A percentile compares a stretch with the other conserved stretches of the same genome.
Evolutionary conservation across 2,797 vertebrate species (phyloP).

Genomic region (Mormyrus hasselquistii): DNA sequence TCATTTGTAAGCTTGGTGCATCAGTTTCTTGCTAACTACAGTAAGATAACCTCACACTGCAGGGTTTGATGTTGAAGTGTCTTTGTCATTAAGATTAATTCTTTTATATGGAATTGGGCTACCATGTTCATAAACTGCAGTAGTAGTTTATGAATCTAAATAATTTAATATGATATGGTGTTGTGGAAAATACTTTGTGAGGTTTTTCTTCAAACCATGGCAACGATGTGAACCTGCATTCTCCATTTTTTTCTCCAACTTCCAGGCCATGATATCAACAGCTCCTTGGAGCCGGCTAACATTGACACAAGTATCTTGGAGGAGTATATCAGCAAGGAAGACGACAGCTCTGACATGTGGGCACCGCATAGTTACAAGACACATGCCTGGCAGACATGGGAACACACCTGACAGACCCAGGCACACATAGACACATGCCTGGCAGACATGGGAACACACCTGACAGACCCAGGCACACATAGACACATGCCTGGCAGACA

Average conservation of each 20-base stretch:
- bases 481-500: not conserved
- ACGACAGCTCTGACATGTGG: slow-evolving; percentile 95
- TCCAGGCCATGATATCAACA: slow-evolving; percentile 94
- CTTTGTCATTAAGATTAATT: not conserved
- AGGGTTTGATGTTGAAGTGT: not conserved
- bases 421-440: not conserved
- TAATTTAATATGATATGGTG: not conserved
- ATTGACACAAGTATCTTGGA: slow-evolving; percentile 99
- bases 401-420: not conserved
- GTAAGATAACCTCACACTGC: not conserved
- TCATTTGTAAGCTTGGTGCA: not conserved
- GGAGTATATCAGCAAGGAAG: slow-evolving; percentile 98
- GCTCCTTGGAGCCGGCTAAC: slow-evolving; percentile 92
- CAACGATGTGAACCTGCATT: slow-evolving; percentile 14
- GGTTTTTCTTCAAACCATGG: not conserved
- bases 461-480: not conserved
- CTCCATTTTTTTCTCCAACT: slow-evolving; percentile 39
- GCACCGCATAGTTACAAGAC: slow-evolving; percentile 43
- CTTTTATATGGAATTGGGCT: not conserved
- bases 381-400: slow-evolving; percentile 33
- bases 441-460: not conserved
- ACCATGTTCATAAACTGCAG: not conserved
- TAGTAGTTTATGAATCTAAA: not conserved
- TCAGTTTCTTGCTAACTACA: not conserved
- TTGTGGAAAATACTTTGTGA: not conserved